Percentiles rank a stretch among this genome's conserved stretches.
Conservation (phyloP, 2,113 vertebrate genomes). For the Bubo scandiacus region DNA sequence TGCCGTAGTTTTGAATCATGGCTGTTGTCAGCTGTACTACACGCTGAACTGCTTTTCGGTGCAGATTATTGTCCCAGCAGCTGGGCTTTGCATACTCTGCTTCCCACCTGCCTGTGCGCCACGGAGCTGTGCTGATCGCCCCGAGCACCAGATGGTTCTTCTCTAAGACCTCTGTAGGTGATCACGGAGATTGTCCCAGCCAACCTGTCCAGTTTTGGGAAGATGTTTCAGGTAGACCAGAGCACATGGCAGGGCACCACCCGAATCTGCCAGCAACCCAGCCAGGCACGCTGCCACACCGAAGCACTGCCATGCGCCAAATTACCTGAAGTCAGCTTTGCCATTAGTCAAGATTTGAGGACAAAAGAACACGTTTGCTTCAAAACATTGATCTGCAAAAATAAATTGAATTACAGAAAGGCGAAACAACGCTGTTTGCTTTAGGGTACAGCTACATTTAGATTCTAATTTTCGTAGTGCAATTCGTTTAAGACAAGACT, state of each 20-base stretch:
- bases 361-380: neutral
- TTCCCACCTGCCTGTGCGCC: neutral
- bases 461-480: conserved; percentile 37
- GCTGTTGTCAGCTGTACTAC: neutral
- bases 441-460: conserved; percentile 32
- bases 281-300: neutral
- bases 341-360: neutral
- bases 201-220: fast-evolving
- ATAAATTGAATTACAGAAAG: conserved; percentile 40
- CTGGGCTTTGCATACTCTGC: neutral
- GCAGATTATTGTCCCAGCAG: neutral
- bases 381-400: conserved; percentile 24
- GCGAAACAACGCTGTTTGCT: conserved; percentile 41
- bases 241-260: neutral
- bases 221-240: neutral
- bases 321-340: neutral
- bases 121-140: fast-evolving
- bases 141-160: neutral
- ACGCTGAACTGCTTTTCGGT: neutral
- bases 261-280: neutral
- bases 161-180: neutral
- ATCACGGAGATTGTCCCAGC: neutral
- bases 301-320: neutral
- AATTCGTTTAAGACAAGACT: conserved; percentile 27
- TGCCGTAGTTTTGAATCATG: neutral